Evolutionary conservation across 2,797 vertebrate genomes (phyloP).

Genomic region (Petrocephalus schoutedeni): DNA sequence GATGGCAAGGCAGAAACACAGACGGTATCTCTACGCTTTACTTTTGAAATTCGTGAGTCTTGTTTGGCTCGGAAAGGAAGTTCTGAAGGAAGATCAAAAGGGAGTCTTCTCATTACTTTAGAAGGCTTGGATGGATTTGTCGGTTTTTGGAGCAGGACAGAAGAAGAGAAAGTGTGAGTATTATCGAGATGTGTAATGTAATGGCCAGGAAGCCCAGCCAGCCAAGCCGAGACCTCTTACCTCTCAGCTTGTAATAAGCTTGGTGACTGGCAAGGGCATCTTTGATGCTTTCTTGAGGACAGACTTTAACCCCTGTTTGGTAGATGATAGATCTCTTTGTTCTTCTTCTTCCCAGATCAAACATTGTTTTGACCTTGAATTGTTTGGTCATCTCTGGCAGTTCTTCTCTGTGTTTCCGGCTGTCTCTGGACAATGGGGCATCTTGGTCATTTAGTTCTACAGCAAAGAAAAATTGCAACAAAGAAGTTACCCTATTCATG

Average conservation of each 20-base stretch:
- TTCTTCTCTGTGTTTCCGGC: constrained; percentile 63
- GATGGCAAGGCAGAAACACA: neutral
- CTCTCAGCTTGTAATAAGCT: constrained; percentile 84
- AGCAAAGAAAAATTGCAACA: constrained; percentile 33
- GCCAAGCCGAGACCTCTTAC: constrained; percentile 47
- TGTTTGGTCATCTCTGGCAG: constrained; percentile 58
- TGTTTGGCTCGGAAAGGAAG: neutral
- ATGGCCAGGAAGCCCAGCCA: neutral
- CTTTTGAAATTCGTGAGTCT: neutral
- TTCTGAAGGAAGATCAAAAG: neutral
- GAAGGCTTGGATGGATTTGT: neutral
- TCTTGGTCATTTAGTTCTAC: constrained; percentile 57
- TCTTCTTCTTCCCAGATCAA: constrained; percentile 62
- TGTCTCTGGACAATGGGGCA: constrained; percentile 56
- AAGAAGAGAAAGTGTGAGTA: neutral
- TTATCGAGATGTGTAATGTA: neutral
- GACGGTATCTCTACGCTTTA: neutral
- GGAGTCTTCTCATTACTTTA: neutral
- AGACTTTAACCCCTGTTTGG: constrained; percentile 79
- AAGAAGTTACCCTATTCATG: neutral
- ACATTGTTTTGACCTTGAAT: constrained; percentile 55
- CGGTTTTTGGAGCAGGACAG: neutral
- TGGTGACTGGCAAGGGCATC: constrained; percentile 80
- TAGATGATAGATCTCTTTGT: constrained; percentile 75
- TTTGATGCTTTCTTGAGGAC: constrained; percentile 81